Conservation (phyloP, 2,113 vertebrate genomes). For the Gnathonemus echidnorhynchus region DNA sequence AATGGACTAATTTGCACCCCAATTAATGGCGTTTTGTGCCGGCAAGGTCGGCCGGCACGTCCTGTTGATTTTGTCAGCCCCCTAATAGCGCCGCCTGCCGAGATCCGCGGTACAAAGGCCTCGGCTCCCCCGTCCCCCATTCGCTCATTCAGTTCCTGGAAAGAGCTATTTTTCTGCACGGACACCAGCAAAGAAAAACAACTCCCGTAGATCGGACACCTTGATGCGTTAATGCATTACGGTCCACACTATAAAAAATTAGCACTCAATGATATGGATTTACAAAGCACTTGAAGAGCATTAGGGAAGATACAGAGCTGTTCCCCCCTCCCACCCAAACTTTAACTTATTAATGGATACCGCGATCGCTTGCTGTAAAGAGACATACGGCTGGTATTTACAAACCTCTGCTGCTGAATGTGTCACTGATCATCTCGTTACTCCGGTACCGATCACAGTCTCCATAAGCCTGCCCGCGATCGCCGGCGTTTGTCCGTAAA, state of each 20-base stretch:
- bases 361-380: neutral
- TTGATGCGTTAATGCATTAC: neutral
- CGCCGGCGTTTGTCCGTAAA: neutral
- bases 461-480: neutral
- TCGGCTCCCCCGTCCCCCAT: neutral
- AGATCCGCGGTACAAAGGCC: neutral
- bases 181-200: neutral
- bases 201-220: neutral
- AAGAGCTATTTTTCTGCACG: neutral
- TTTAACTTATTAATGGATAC: neutral
- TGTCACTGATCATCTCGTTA: neutral
- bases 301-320: neutral
- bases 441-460: neutral
- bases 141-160: neutral
- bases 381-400: neutral
- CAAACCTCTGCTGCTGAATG: neutral
- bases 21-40: neutral
- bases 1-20: conserved; percentile 2
- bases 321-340: neutral
- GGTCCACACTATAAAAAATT: neutral
- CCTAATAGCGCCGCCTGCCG: neutral
- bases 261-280: neutral
- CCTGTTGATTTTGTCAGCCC: neutral
- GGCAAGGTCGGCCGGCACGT: neutral
- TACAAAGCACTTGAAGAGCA: neutral